These are phyloP conservation scores for Brotula barbata DNA, from an alignment of 2,797 vertebrate genomes.

Conservation along the genomic window DNA sequence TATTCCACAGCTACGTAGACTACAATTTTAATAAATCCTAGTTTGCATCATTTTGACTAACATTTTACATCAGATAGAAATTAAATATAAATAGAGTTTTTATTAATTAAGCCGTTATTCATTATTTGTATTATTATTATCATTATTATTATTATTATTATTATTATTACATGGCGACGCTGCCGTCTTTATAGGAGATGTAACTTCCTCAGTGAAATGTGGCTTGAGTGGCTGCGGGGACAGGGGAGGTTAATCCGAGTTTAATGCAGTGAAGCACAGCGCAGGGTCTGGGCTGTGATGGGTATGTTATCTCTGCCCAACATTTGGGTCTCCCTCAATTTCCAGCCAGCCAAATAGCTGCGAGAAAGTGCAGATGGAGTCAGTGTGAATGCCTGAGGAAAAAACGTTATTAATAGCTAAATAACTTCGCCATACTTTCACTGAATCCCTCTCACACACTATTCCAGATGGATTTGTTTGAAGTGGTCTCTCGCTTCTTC, in stretches of 20 bases:
- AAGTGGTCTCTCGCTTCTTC: constrained; percentile 91
- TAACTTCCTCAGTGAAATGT: constrained; percentile 90
- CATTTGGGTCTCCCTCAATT: constrained; percentile 98
- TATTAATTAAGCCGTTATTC: too few relatives aligned
- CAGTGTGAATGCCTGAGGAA: constrained; percentile 94
- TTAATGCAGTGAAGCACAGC: constrained; percentile 93
- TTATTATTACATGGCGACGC: constrained; percentile 24
- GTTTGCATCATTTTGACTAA: too few relatives aligned
- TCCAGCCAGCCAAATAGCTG: constrained; percentile 97
- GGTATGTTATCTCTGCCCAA: constrained; percentile 96
- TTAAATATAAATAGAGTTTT: too few relatives aligned
- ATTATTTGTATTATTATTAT: constrained; percentile 19
- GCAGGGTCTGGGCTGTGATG: constrained; percentile 91
- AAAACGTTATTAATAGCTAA: constrained; percentile 99
- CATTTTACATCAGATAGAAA: too few relatives aligned
- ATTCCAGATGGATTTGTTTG: constrained; percentile 97
- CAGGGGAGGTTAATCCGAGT: constrained; percentile 97
- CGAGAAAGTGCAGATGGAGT: constrained; percentile 92
- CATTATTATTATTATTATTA: constrained; percentile 15
- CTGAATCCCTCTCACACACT: constrained; percentile 92
- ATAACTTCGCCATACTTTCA: constrained; percentile 97
- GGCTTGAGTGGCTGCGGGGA: constrained; percentile 81
- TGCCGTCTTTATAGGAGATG: constrained; percentile 74
- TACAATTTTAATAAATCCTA: too few relatives aligned
- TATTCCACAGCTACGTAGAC: too few relatives aligned